These are phyloP conservation scores for Sinocyclocheilus maitianheensis DNA, from an alignment of 2,113 vertebrate species.

Conservation along the genomic window DNA sequence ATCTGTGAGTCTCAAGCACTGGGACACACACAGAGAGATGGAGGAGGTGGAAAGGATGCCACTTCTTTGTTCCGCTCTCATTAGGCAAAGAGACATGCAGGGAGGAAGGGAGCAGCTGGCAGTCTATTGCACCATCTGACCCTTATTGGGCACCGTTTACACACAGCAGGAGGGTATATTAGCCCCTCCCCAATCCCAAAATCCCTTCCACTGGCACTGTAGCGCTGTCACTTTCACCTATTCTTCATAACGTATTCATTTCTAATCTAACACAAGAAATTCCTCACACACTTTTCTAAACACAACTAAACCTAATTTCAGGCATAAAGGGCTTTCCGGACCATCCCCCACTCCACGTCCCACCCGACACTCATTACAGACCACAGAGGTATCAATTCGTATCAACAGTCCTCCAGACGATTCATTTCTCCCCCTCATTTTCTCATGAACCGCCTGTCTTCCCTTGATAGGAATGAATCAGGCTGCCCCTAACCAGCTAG, in stretches of 20 bases:
- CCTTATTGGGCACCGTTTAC: conserved; percentile 56
- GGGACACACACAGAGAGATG: conserved; percentile 5
- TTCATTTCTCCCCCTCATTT: conserved; percentile 29
- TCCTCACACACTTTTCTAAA: not conserved
- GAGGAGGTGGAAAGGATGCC: conserved; percentile 32
- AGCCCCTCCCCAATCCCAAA: conserved; percentile 32
- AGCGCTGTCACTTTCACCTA: conserved; percentile 33
- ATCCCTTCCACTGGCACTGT: conserved; percentile 14
- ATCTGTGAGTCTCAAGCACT: not conserved
- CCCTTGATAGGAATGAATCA: conserved; percentile 4
- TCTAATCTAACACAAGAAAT: not conserved
- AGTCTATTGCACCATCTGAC: conserved; percentile 69
- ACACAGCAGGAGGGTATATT: conserved; percentile 44
- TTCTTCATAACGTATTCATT: not conserved
- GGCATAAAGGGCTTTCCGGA: not conserved
- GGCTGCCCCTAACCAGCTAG: not conserved
- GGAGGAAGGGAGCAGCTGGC: conserved; percentile 66
- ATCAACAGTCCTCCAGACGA: conserved; percentile 33
- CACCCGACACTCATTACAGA: not conserved
- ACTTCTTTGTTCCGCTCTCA: conserved; percentile 55
- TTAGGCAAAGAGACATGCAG: conserved; percentile 46
- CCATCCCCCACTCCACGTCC: conserved; percentile 15
- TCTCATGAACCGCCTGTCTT: conserved; percentile 12
- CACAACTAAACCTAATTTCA: conserved; percentile 27
- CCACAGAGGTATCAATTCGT: conserved; percentile 35